phyloP scores from a whole-genome alignment of 1,140 invertebrate species.

The Drosophila tsacasi region DNA sequence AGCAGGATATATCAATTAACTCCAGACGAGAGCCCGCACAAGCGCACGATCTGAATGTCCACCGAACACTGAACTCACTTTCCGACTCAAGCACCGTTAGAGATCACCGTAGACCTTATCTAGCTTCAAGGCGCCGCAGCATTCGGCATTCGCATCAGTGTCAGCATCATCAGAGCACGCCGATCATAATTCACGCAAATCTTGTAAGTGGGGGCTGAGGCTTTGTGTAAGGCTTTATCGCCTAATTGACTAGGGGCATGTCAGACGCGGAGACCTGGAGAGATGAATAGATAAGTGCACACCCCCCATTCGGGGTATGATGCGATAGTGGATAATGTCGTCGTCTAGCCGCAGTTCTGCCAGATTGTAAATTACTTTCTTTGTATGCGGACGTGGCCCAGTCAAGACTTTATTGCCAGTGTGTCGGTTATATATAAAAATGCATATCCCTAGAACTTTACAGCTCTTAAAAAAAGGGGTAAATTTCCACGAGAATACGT shows the following conservation, averaged over 20 bases:
- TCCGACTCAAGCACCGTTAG: conserved; percentile 18
- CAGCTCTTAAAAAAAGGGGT: conserved; percentile 25
- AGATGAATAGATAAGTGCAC: conserved; percentile 30
- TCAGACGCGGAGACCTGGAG: conserved; percentile 8
- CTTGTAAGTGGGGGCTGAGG: conserved; percentile 46
- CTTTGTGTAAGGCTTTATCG: conserved; percentile 49
- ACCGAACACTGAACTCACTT: conserved; percentile 46
- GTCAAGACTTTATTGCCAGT: conserved; percentile 21
- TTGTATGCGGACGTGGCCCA: conserved; percentile 25
- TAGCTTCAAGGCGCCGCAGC: conserved; percentile 17
- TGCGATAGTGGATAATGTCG: conserved; percentile 10
- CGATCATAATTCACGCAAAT: conserved; percentile 68
- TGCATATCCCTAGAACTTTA: conserved; percentile 28
- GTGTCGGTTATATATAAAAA: conserved; percentile 16
- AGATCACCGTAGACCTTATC: conserved; percentile 51
- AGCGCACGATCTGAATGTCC: conserved; percentile 29
- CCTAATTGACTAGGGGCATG: conserved; percentile 43
- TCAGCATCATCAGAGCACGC: conserved; percentile 5
- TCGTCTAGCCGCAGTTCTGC: conserved; percentile 10
- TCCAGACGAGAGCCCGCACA: conserved; percentile 28
- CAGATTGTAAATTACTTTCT: conserved; percentile 47
- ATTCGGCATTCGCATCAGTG: conserved; percentile 11
- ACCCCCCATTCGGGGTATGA: conserved; percentile 36
- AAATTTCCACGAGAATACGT: conserved; percentile 29
- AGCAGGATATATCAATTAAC: conserved; percentile 29